Conservation (phyloP, 1,140 invertebrate genomes). For the Aphaenogaster floridana region DNA sequence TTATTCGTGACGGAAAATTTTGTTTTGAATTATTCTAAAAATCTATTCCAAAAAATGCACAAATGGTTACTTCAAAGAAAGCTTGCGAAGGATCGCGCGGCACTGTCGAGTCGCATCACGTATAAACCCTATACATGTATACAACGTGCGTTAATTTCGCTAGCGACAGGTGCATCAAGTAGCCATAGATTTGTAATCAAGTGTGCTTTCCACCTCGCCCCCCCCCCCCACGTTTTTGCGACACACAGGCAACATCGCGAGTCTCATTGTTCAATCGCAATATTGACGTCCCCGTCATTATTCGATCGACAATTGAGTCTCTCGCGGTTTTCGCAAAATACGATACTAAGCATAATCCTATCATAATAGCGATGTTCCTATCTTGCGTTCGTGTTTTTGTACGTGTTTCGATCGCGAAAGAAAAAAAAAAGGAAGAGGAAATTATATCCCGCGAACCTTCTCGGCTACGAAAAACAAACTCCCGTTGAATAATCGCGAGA, state of each 20-base stretch:
- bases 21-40: background rate
- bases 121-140: conserved; percentile 57
- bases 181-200: conserved; percentile 65
- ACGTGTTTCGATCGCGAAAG: conserved; percentile 34
- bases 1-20: background rate
- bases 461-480: conserved; percentile 29
- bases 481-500: conserved; percentile 42
- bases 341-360: conserved; percentile 52
- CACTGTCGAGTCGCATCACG: conserved; percentile 45
- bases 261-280: conserved; percentile 36
- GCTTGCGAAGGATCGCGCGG: conserved; percentile 60
- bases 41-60: conserved; percentile 28
- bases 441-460: conserved; percentile 18
- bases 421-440: background rate
- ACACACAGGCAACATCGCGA: conserved; percentile 24
- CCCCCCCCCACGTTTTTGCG: conserved; percentile 29
- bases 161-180: conserved; percentile 61
- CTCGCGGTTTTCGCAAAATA: conserved; percentile 18
- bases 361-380: conserved; percentile 81
- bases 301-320: background rate
- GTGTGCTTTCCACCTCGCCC: conserved; percentile 52
- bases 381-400: conserved; percentile 78
- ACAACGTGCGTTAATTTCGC: conserved; percentile 59
- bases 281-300: background rate
- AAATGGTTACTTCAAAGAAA: conserved; percentile 22